Evolutionary conservation across 2,797 vertebrate species (phyloP), one percentile per base, ranked within the genome.

Genomic region (Micropoecilia bifurca): DNA sequence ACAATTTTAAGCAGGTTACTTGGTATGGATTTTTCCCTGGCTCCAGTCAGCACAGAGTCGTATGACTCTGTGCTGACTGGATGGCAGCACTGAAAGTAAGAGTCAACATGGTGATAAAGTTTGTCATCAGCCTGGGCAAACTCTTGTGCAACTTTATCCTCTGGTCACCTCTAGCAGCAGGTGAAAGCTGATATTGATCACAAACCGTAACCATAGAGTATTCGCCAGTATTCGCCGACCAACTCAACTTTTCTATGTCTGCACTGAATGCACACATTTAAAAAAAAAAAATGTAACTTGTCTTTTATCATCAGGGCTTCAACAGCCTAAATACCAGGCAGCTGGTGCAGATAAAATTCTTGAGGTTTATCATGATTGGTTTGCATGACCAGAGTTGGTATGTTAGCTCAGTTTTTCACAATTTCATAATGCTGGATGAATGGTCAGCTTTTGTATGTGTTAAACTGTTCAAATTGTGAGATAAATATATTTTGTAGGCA

Each of bases 161-260:
- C 33, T 45, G 66, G 85, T 71, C 81, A 80, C 76, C 84, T 84
- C 80, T 90, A 85, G 85, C 93, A 92, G 84, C 89, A 83, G 84
- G 81, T 89, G 94, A 88, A 95, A 96, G 90, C 83, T 89, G 94
- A 95, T 95, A 93, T 90, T 87, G 69, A 55, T 79, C 78, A 74
- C 85, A 80, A 87, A 79, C 0, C 66, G 95, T 95, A 93, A 94
- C 92, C 86, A 88, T 91, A 91, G 91, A 90, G 76, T 88, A 85
- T 47, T n/a, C n/a, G 43, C 41, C 43, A n/a, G n/a, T n/a, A n/a
- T n/a, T n/a, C n/a, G n/a, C 48, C 25, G 71, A 78, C 53, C 2
- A 59, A 78, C 79, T 80, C 50, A 80, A 75, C 28, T 25, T 10
- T 30, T 68, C 50, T 13, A 2, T 68, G 7, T 48, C 13, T 30